These are phyloP conservation scores for Colossoma macropomum DNA, from an alignment of 2,113 vertebrate species.

Conservation along the genomic window DNA sequence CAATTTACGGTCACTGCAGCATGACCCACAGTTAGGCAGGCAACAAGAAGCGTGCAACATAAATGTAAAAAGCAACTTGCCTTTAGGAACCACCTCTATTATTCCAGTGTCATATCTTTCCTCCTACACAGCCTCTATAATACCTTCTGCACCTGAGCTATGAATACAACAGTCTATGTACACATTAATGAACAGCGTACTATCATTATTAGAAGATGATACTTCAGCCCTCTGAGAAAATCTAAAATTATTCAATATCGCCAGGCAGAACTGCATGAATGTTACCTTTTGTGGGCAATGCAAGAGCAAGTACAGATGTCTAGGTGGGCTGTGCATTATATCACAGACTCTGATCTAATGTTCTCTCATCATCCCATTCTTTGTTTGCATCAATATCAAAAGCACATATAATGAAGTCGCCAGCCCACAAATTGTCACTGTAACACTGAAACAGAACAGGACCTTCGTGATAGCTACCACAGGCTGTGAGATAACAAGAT, in stretches of 20 bases:
- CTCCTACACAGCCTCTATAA: neutral
- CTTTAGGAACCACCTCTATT: neutral
- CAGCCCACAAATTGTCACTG: conserved; percentile 34
- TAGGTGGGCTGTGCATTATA: conserved; percentile 9
- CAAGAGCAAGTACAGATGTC: conserved; percentile 8
- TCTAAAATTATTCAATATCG: neutral
- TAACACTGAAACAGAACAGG: conserved; percentile 32
- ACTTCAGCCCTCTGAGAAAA: neutral
- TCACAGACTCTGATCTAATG: conserved; percentile 32
- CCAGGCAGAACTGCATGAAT: conserved; percentile 2
- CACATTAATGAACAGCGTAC: neutral
- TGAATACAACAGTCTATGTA: neutral
- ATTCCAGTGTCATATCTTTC: neutral
- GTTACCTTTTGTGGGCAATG: neutral
- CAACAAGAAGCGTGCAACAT: neutral
- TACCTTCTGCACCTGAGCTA: neutral
- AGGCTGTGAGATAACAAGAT: conserved; percentile 36
- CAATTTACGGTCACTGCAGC: neutral
- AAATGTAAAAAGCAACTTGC: neutral
- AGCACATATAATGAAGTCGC: neutral
- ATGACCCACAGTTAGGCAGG: neutral
- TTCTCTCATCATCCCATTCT: conserved; percentile 5
- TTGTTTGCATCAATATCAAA: conserved; percentile 37
- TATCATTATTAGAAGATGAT: neutral
- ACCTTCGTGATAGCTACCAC: conserved; percentile 33